Conservation (phyloP, 2,888 invertebrate genomes). For the Diadegma fenestrale region DNA sequence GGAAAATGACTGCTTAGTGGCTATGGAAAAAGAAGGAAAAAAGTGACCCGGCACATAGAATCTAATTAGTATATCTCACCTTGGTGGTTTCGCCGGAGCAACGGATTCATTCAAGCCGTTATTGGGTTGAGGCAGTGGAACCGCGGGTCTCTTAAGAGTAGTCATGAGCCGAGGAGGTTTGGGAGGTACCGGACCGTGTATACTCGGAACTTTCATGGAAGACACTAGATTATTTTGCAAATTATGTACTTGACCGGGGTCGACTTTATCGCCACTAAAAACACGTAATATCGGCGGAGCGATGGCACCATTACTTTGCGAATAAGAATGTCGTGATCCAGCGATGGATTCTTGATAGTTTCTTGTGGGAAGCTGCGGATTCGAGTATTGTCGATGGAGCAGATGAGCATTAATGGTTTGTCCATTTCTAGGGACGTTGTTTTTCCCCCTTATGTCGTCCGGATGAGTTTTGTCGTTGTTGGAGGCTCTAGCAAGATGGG, state of each 20-base stretch:
- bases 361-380: conserved; percentile 77
- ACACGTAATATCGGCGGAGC: conserved; percentile 40
- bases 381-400: conserved; percentile 81
- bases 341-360: conserved; percentile 66
- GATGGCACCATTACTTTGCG: conserved; percentile 29
- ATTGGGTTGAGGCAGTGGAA: conserved; percentile 71
- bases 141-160: conserved; percentile 76
- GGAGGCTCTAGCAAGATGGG: conserved; percentile 61
- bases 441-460: conserved; percentile 42
- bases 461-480: conserved; percentile 42
- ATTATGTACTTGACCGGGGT: conserved; percentile 47
- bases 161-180: conserved; percentile 81
- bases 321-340: conserved; percentile 37
- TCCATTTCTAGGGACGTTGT: conserved; percentile 43
- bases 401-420: conserved; percentile 27
- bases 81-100: conserved; percentile 79
- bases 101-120: conserved; percentile 70
- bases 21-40: not conserved
- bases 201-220: conserved; percentile 74
- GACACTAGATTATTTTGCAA: conserved; percentile 77
- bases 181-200: conserved; percentile 76
- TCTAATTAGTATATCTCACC: conserved; percentile 69
- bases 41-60: not conserved
- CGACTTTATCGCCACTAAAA: conserved; percentile 50
- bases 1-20: not conserved